Evolutionary conservation across 1,140 invertebrate species (phyloP).

Genomic region (Drosophila sulfurigaster): DNA sequence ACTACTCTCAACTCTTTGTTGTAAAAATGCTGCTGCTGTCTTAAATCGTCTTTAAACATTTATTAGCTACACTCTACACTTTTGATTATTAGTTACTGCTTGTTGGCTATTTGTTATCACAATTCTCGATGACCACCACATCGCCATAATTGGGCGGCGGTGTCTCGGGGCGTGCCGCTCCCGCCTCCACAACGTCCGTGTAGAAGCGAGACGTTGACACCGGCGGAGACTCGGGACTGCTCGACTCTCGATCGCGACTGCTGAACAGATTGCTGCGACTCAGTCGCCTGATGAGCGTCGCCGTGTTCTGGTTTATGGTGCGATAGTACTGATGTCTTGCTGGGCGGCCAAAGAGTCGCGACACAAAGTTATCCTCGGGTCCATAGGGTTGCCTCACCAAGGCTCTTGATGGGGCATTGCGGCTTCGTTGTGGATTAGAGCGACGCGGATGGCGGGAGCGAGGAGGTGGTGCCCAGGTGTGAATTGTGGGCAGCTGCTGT

Average conservation of each 20-base stretch:
- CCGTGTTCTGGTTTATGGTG: slow-evolving; percentile 79
- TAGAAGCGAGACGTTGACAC: slow-evolving; percentile 57
- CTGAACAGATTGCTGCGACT: slow-evolving; percentile 80
- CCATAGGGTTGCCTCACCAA: slow-evolving; percentile 63
- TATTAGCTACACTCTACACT: slow-evolving; percentile 41
- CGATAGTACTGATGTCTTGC: slow-evolving; percentile 78
- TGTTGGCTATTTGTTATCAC: slow-evolving; percentile 70
- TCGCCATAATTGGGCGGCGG: slow-evolving; percentile 77
- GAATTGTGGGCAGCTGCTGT: slow-evolving; percentile 53
- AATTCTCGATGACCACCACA: slow-evolving; percentile 77
- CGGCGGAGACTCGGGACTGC: slow-evolving; percentile 41
- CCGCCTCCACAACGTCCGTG: slow-evolving; percentile 38
- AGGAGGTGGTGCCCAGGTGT: slow-evolving; percentile 49
- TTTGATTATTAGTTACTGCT: not conserved
- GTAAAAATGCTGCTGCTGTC: slow-evolving; percentile 14
- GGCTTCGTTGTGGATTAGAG: slow-evolving; percentile 57
- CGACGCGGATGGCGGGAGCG: slow-evolving; percentile 55
- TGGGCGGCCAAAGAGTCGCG: slow-evolving; percentile 76
- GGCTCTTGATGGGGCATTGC: slow-evolving; percentile 47
- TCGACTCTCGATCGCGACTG: slow-evolving; percentile 63
- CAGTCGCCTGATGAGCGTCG: slow-evolving; percentile 74
- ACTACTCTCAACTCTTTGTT: slow-evolving; percentile 4
- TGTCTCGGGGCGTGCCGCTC: slow-evolving; percentile 65
- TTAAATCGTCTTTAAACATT: slow-evolving; percentile 41
- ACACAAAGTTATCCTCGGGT: slow-evolving; percentile 71